Evolutionary conservation across 2,113 vertebrate genomes (phyloP), one percentile per base, ranked within the genome.

Genomic region (Pavo muticus): DNA sequence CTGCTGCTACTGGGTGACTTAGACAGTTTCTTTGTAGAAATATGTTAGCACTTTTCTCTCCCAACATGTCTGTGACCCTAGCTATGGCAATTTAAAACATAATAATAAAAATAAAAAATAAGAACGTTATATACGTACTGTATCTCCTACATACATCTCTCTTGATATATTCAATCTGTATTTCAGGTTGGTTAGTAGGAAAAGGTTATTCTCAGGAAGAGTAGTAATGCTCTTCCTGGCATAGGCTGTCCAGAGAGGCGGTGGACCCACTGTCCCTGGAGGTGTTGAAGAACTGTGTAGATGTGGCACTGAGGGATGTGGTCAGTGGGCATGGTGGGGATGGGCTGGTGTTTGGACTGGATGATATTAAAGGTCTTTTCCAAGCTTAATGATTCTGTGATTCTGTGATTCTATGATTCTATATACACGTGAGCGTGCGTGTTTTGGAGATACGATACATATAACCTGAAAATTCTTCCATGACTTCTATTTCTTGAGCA

Each of bases 361-460:
- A 16, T 54, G 52, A 54, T 29, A 7, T 29, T 54, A 54, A 9
- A 54, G 25, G 13, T 29, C 52, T 54, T 29, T 24, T 50, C 48
- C 48, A 50, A 50, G 23, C 12, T 12, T 50, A 50, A 24, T 25
- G 23, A 25, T 50, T 50, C 48, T 25, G 48, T 25, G 23, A 25
- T 50, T 50, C 48, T 25, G 48, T 25, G 48, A 50, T 50, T 50
- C 48, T 29, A 16, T 54, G 52, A 54, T 54, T 29, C 52, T 72
- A 10, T 52, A 45, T 37, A 63, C 5, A 2, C 4, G 6, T 39
- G 25, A 44, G 14, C 10, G 3, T 39, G 35, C 2, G 0, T 64
- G 29, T 57, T 60, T 60, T 84, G 39, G 67, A 78, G 54, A 69
- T 44, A 35, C 9, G 50, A 57, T 32, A 50, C 3, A 37, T 59